Evolutionary conservation across 2,888 invertebrate genomes (phyloP), one percentile per base, ranked within the genome.

Genomic region (Leucophenga maculata): DNA sequence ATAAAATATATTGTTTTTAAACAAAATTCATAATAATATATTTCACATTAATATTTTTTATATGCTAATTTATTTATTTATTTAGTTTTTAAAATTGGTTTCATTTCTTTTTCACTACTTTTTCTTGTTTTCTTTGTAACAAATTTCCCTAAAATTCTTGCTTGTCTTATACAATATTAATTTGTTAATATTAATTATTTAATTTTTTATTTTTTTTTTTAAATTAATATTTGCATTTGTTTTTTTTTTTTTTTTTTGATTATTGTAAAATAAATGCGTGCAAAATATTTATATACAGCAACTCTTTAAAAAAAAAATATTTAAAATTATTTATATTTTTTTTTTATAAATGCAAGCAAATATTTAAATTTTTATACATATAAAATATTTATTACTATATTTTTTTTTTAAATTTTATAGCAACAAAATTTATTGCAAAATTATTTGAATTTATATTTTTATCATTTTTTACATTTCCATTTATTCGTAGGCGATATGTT

Each of bases 401-500:
- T 31, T 59, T n/a, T 59, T 16, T 6, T 22, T 44, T 46, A 62
- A 74, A 72, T n/a, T n/a, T n/a, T n/a, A n/a, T n/a, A n/a, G 57
- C 62, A 62, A 62, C 62, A 62, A 9, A 62, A 62, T 18, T 32
- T 18, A 73, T 69, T 77, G 71, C 74, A 75, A 68, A 68, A 44
- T 55, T 64, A 72, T 32, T 65, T 67, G 71, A 65, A 31, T 78
- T 76, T 82, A 72, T 79, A 82, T 57, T 69, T 70, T 66, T 67
- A 20, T 9, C 20, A 13, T 44, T 39, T 26, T 26, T 11, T 60
- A 6, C 16, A 57, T 57, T 60, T 1, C 13, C 4, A 75, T 31
- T 67, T 71, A 69, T 75, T 75, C 67, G 68, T 78, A 81, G 83
- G 80, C 80, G 68, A 71, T 82, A 80, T 82, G 83, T 81, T 73